Base-by-base conservation (phyloP, 1,140 invertebrate species). In the Sarcophaga bullata region DNA sequence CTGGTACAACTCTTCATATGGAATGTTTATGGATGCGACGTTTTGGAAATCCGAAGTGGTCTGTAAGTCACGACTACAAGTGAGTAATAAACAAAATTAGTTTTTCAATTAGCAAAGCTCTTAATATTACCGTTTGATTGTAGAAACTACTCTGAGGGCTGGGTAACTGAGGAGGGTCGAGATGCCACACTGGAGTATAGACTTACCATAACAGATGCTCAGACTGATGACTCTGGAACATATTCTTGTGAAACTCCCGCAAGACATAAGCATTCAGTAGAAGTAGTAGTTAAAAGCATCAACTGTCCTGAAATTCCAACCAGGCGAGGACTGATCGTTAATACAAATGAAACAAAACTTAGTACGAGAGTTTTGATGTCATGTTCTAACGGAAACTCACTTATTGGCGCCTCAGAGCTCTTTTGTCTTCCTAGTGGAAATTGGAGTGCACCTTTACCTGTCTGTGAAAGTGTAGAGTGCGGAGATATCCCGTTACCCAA, bases 1-100 rank as follows among this genome's bases (percentile, higher is more conserved):
- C 96, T 1, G 95, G 95, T 1, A 95, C 95, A 0, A 95, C 95
- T 7, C 90, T 97, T 37, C 95, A 97, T 86, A 95, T 97, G 94
- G 96, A 97, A 88, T 97, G 96, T 85, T 90, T 97, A 6, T 97
- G 95, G 95, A 95, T 96, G 88, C 91, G 95, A 82, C 92, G 95
- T 81, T 96, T 96, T 85, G 96, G 95, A 0, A 94, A 94, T 84
- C 96, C 96, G 0, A 95, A 95, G 87, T 97, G 96, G 96, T 94
- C 94, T 84, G 93, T 95, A 82, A 95, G 93, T 75, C 94, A 95
- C 85, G 91, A 92, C 83, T 93, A 92, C 85, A 93, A 93, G 93
- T 93, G 90, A 87, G 82, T 78, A 17, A 50, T 37, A 19, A 11
- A 46, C 17, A 8, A 50, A 0, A 25, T 10, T 17, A 15, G n/a